Conservation (phyloP, 1,140 invertebrate genomes). For the Oncopeltus fasciatus region DNA sequence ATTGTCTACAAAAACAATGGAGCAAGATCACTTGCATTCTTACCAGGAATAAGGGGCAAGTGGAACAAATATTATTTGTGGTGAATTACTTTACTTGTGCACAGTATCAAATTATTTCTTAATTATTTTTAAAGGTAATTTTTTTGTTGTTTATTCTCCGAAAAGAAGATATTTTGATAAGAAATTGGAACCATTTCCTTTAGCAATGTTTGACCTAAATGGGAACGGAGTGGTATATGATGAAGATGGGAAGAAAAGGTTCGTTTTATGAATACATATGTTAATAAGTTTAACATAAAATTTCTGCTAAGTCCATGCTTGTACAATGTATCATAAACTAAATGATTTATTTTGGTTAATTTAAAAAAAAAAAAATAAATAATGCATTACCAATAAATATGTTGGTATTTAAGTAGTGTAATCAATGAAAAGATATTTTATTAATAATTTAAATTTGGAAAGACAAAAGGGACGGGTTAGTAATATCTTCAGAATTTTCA, state of each 20-base stretch:
- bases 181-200: neutral
- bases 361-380: too few species aligned
- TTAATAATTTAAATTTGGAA: too few species aligned
- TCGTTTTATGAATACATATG: too few species aligned
- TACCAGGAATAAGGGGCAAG: neutral
- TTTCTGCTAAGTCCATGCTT: neutral
- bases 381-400: too few species aligned
- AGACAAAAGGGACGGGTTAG: too few species aligned
- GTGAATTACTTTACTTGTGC: neutral
- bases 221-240: constrained; percentile 13
- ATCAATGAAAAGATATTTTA: too few species aligned
- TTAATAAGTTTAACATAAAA: neutral
- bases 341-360: too few species aligned
- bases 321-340: too few species aligned
- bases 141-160: neutral
- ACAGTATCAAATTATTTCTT: neutral
- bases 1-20: neutral
- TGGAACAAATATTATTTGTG: neutral
- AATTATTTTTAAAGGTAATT: neutral
- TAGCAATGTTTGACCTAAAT: neutral
- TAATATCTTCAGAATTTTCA: too few species aligned
- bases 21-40: neutral
- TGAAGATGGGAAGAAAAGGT: constrained; percentile 9
- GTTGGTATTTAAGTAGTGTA: too few species aligned
- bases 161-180: neutral